Conservation (phyloP, 2,888 invertebrate species). For the Notocelia uddmanniana region DNA sequence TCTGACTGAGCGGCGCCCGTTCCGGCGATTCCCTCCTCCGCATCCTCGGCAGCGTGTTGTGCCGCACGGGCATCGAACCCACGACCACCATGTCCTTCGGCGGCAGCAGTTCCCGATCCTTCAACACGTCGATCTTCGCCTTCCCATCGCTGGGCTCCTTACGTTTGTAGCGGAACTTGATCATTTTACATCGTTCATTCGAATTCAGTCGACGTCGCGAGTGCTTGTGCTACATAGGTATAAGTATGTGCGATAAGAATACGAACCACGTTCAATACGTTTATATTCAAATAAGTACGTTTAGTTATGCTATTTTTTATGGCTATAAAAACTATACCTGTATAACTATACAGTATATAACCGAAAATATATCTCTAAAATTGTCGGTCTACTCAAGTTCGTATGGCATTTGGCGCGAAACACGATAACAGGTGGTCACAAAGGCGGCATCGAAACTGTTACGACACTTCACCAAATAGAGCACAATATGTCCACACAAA, state of each 20-base stretch:
- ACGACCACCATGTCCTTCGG: conserved; percentile 77
- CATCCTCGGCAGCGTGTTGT: conserved; percentile 79
- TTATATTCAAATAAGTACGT: conserved; percentile 69
- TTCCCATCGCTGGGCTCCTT: conserved; percentile 81
- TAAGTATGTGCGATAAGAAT: conserved; percentile 77
- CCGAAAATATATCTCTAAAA: neutral
- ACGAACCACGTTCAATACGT: conserved; percentile 76
- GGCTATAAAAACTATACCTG: neutral
- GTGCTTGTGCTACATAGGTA: conserved; percentile 71
- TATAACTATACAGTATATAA: neutral
- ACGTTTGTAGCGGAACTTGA: conserved; percentile 88
- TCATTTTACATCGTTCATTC: conserved; percentile 77
- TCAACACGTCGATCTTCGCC: conserved; percentile 78
- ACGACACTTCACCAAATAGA: conserved; percentile 59
- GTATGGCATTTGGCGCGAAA: conserved; percentile 34
- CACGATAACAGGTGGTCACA: conserved; percentile 66
- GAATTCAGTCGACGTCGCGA: conserved; percentile 69
- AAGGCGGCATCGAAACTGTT: conserved; percentile 56
- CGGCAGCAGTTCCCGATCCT: conserved; percentile 77
- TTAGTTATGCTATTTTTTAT: conserved; percentile 58
- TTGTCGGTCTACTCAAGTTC: neutral
- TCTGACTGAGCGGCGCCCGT: conserved; percentile 66
- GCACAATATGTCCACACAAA: conserved; percentile 54
- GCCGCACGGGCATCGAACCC: conserved; percentile 74
- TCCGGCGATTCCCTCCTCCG: conserved; percentile 63